Conservation (phyloP, 2,888 invertebrate genomes). For the Lepetodrilus schrolli region DNA sequence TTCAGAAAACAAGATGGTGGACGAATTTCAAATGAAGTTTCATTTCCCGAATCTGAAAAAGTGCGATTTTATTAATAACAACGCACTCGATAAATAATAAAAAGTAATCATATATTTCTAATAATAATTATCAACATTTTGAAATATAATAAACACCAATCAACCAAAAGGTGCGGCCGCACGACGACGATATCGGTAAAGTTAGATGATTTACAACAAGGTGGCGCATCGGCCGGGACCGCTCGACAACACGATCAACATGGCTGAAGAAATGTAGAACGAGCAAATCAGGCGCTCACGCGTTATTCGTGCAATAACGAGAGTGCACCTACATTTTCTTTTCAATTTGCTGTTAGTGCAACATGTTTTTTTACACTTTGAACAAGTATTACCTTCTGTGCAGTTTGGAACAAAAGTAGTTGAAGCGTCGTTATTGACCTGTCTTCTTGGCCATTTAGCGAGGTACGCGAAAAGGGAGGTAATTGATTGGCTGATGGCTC, state of each 20-base stretch:
- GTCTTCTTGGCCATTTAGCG: slow-evolving; percentile 14
- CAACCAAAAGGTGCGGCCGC: too few species aligned
- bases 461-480: slow-evolving; percentile 24
- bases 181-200: too few species aligned
- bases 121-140: too few species aligned
- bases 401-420: slow-evolving; percentile 16
- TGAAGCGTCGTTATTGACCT: slow-evolving; percentile 23
- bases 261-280: slow-evolving; percentile 8
- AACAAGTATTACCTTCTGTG: background rate
- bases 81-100: background rate
- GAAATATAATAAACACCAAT: too few species aligned
- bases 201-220: slow-evolving; percentile 10
- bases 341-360: too few species aligned
- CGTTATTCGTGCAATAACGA: too few species aligned
- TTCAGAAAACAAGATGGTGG: slow-evolving; percentile 22
- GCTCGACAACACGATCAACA: background rate
- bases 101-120: background rate
- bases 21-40: slow-evolving; percentile 25
- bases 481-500: slow-evolving; percentile 15
- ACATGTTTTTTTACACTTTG: background rate
- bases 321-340: too few species aligned
- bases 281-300: background rate
- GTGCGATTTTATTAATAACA: background rate
- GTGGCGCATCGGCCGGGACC: background rate
- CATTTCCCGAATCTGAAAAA: background rate